Conservation (phyloP, 1,140 invertebrate species). For the Zophobas atratus region DNA sequence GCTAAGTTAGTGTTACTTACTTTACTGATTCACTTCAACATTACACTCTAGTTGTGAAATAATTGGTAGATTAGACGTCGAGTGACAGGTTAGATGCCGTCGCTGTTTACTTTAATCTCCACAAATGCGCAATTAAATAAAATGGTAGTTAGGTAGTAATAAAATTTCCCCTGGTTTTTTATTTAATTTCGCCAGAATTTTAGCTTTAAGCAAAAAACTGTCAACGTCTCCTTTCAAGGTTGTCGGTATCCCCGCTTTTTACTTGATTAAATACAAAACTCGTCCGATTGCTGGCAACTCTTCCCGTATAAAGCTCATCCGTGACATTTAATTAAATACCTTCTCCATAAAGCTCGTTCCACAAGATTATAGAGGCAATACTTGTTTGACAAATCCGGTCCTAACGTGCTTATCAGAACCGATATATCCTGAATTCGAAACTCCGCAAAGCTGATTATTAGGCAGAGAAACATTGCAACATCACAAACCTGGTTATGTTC, state of each 20-base stretch:
- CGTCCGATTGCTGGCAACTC: constrained; percentile 1
- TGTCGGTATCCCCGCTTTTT: background rate
- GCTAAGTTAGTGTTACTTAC: too few species aligned
- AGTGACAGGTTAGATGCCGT: too few species aligned
- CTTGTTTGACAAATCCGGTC: constrained; percentile 1
- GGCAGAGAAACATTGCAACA: background rate
- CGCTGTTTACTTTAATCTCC: too few species aligned
- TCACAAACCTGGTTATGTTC: background rate
- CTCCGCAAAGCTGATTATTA: background rate
- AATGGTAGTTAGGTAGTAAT: too few species aligned
- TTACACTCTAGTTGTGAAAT: too few species aligned
- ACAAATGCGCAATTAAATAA: too few species aligned
- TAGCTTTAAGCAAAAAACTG: background rate
- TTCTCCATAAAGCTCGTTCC: background rate
- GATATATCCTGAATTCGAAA: background rate
- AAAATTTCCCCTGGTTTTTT: too few species aligned
- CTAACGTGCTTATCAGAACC: background rate
- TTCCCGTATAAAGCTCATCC: background rate
- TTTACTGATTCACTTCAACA: too few species aligned
- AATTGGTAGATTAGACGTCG: too few species aligned
- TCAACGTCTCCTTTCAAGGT: background rate
- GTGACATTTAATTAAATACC: constrained; percentile 28
- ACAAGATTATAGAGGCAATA: background rate
- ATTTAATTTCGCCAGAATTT: background rate
- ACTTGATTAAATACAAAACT: background rate